These are phyloP conservation scores for Drosophila repletoides DNA, from an alignment of 1,140 invertebrate species.

Conservation along the genomic window DNA sequence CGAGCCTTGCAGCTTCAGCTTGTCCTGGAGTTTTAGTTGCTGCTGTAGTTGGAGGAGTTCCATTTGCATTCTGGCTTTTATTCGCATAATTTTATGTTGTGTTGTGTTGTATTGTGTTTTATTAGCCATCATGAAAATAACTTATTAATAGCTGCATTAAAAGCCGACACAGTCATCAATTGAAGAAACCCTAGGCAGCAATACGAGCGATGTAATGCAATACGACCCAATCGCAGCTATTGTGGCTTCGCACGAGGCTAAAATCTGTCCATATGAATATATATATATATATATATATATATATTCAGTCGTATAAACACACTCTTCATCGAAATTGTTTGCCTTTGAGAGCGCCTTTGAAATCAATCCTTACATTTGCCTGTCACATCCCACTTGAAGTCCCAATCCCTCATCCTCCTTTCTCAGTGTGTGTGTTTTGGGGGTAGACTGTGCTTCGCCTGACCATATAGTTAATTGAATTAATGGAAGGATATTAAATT, in stretches of 20 bases:
- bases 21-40: neutral
- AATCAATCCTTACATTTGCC: constrained; percentile 43
- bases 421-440: constrained; percentile 1
- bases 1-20: neutral
- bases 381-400: constrained; percentile 20
- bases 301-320: neutral
- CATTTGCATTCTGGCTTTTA: constrained; percentile 58
- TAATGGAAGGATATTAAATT: constrained; percentile 58
- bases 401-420: constrained; percentile 32
- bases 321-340: constrained; percentile 31
- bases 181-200: constrained; percentile 33
- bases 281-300: constrained; percentile 6
- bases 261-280: constrained; percentile 11
- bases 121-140: constrained; percentile 33
- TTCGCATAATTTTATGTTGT: constrained; percentile 18
- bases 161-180: constrained; percentile 14
- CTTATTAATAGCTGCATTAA: neutral
- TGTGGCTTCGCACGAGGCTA: constrained; percentile 9
- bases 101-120: constrained; percentile 30
- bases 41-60: neutral
- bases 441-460: constrained; percentile 8
- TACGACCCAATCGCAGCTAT: constrained; percentile 12
- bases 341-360: constrained; percentile 26
- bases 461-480: constrained; percentile 65
- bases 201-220: constrained; percentile 30